A percentile compares a stretch with the other conserved stretches of the same genome.
Evolutionary conservation across 2,113 vertebrate genomes (phyloP).

Genomic region (Poeciliopsis retropinna): DNA sequence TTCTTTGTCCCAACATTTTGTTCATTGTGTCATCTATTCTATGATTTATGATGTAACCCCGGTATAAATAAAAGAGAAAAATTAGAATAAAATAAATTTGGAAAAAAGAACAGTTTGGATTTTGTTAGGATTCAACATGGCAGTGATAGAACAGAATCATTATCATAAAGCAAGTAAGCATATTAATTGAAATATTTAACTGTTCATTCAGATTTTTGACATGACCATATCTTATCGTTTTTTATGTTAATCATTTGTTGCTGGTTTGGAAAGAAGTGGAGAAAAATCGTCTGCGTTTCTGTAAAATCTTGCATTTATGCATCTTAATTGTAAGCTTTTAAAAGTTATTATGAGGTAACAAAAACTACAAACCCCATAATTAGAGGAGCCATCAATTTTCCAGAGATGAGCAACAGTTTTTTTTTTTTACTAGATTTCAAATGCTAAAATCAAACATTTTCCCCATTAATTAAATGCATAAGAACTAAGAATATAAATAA

Average conservation of each 20-base stretch:
- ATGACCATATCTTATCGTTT: neutral
- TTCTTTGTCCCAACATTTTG: neutral
- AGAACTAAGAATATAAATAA: neutral
- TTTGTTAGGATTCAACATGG: neutral
- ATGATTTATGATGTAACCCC: neutral
- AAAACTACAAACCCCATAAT: no score
- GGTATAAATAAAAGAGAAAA: neutral
- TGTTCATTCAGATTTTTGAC: neutral
- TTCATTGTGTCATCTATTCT: neutral
- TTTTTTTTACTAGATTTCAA: neutral
- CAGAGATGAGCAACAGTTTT: no score
- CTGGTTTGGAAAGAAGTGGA: no score
- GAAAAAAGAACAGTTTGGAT: neutral
- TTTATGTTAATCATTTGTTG: neutral
- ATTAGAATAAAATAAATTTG: neutral
- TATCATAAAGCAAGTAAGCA: neutral
- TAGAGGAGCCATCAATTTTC: no score
- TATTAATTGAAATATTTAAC: neutral
- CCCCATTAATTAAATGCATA: neutral
- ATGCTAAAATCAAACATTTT: neutral
- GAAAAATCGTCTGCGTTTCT: no score
- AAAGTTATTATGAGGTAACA: neutral
- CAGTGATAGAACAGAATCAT: neutral
- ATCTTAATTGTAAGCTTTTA: neutral
- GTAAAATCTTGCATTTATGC: no score